Evolutionary conservation across 2,888 invertebrate species (phyloP).

Genomic region (Geophilus truncorum): DNA sequence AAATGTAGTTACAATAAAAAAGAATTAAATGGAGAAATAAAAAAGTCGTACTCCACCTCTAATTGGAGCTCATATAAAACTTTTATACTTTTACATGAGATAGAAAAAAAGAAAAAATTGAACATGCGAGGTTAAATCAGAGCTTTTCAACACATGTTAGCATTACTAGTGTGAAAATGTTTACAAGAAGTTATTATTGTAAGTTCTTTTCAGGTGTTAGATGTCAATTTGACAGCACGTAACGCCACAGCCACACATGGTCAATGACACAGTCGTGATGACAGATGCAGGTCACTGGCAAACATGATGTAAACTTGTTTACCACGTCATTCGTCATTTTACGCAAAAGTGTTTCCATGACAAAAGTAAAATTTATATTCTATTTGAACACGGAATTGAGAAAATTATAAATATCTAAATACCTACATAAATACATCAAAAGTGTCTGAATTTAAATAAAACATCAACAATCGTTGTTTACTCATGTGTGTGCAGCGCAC

Average conservation of each 20-base stretch:
- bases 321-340: background rate
- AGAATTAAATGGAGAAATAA: background rate
- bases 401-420: background rate
- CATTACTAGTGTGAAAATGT: background rate
- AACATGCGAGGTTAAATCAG: background rate
- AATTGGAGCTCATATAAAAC: background rate
- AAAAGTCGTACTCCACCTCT: background rate
- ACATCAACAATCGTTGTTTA: background rate
- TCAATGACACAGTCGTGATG: constrained; percentile 6
- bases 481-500: background rate
- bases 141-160: background rate
- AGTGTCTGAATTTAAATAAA: too few relatives aligned
- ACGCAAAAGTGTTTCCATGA: background rate
- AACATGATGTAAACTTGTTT: constrained; percentile 3
- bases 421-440: background rate
- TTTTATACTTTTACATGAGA: background rate
- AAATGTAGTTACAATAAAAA: background rate
- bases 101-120: background rate
- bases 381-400: background rate
- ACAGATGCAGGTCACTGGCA: background rate
- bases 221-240: background rate
- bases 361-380: background rate
- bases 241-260: background rate
- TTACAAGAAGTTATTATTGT: background rate
- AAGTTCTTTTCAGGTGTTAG: background rate